Evolutionary conservation across 2,888 invertebrate genomes (phyloP), one percentile per base, ranked within the genome.

Genomic region (Agonopterix arenella): DNA sequence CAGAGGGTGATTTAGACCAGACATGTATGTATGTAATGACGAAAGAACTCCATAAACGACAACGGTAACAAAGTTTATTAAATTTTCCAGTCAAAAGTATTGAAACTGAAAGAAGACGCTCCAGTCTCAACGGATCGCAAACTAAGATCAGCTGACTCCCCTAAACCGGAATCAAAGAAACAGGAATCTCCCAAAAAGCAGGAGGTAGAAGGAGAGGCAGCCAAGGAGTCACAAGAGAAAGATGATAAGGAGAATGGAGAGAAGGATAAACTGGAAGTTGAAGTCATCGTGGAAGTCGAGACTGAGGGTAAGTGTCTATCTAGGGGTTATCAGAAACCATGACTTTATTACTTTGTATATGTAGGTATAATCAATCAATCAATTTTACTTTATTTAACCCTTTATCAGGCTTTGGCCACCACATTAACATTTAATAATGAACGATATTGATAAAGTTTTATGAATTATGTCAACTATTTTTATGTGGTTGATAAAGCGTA

Each of bases 71-170:
- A 28, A 5, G 1, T 28, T 5, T 28, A 0, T 28, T 28, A 5
- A 28, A 28, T 40, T 54, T 82, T 69, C 8, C 79, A 86, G 85
- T 75, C 80, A 2, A 86, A 83, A 58, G 82, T 80, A 36, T 67
- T 72, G 1, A 86, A 86, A 62, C 57, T 84, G 0, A 88, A 84
- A 49, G 54, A 84, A 45, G 80, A 80, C 0, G 80, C 76, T 38
- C 50, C 66, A 0, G 54, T 65, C 0, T 38, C 69, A 0, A 75
- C 80, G 0, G 84, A 83, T 47, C 73, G 85, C 8, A 80, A 78
- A 44, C 64, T 86, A 0, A 76, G 85, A 0, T 86, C 86, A 0
- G 61, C 83, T 0, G 80, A 83, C 53, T 81, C 84, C 0, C 81
- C 84, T 1, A 84, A 79, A 56, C 80, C 73, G 1, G 68, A 75